Percentiles rank a stretch among this genome's conserved stretches.
Conservation (phyloP, 2,888 invertebrate species). For the Morinoia aosen region DNA sequence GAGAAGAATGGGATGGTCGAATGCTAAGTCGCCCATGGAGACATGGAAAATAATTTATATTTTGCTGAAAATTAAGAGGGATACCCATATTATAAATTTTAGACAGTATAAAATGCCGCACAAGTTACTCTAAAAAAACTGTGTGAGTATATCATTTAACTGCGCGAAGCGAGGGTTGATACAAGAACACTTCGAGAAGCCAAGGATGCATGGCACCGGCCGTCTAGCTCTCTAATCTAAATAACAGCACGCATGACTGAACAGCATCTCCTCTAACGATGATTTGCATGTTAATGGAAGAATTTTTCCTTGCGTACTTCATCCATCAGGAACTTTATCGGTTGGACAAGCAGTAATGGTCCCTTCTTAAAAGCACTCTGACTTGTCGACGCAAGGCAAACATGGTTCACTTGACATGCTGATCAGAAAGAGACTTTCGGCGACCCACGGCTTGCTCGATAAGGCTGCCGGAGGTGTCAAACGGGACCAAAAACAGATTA, state of each 20-base stretch:
- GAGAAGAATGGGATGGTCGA: neutral
- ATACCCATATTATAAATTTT: neutral
- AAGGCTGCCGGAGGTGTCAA: neutral
- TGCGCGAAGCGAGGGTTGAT: neutral
- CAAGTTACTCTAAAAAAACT: neutral
- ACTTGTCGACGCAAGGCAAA: slow-evolving; percentile 29
- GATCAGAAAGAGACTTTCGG: slow-evolving; percentile 29
- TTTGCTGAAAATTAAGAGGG: neutral
- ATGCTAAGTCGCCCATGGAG: neutral
- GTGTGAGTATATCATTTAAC: neutral
- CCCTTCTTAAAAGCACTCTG: slow-evolving; percentile 21
- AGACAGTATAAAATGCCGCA: neutral
- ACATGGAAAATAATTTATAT: neutral
- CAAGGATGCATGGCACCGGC: slow-evolving; percentile 26
- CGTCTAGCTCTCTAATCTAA: slow-evolving; percentile 43
- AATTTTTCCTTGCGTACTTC: slow-evolving; percentile 46
- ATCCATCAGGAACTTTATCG: slow-evolving; percentile 51
- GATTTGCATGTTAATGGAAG: slow-evolving; percentile 53
- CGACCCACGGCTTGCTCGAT: neutral
- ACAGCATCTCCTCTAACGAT: slow-evolving; percentile 31
- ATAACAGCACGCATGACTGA: slow-evolving; percentile 40
- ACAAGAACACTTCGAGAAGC: neutral
- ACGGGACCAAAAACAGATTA: slow-evolving; percentile 8
- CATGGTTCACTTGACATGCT: slow-evolving; percentile 36
- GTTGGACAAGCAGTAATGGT: slow-evolving; percentile 45